Evolutionary conservation across 2,113 vertebrate genomes (phyloP).

Genomic region (Scatophagus argus): DNA sequence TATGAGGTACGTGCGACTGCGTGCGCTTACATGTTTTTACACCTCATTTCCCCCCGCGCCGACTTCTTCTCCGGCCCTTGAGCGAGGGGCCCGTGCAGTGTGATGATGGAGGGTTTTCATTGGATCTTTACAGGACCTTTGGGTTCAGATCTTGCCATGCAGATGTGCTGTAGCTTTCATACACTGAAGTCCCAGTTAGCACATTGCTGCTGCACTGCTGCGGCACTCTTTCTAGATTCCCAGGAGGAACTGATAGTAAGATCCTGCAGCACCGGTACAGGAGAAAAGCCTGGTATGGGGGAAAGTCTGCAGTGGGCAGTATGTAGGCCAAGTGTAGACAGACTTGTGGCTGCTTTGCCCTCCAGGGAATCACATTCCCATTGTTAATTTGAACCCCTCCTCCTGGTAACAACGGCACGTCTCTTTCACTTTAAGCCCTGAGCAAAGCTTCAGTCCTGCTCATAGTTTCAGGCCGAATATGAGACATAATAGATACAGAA

Average conservation of each 20-base stretch:
- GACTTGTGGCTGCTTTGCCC: constrained; percentile 65
- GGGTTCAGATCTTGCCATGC: constrained; percentile 7
- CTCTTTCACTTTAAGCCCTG: constrained; percentile 21
- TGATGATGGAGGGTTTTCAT: constrained; percentile 33
- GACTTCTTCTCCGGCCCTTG: constrained; percentile 22
- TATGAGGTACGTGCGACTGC: not conserved
- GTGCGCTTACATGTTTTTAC: constrained; percentile 25
- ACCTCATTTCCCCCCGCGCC: constrained; percentile 7
- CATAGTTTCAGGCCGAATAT: constrained; percentile 4
- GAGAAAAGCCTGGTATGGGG: constrained; percentile 52
- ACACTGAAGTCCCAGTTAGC: constrained; percentile 41
- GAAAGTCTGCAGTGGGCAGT: constrained; percentile 54
- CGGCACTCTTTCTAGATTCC: constrained; percentile 59
- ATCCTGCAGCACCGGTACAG: constrained; percentile 59
- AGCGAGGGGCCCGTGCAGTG: not conserved
- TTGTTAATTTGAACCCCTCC: constrained; percentile 60
- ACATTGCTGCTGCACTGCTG: constrained; percentile 62
- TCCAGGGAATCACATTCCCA: constrained; percentile 50
- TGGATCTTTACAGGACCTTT: not conserved
- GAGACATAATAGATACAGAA: constrained; percentile 1
- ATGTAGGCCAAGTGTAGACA: constrained; percentile 76
- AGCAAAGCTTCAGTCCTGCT: constrained; percentile 2
- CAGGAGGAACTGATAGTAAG: constrained; percentile 65
- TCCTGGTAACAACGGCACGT: constrained; percentile 31
- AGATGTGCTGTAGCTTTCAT: constrained; percentile 7